A percentile compares a stretch with the other conserved stretches of the same genome.
phyloP scores from a whole-genome alignment of 30 jellyfish, hydroid and myxozoan species.

The Turritopsis rubra region DNA sequence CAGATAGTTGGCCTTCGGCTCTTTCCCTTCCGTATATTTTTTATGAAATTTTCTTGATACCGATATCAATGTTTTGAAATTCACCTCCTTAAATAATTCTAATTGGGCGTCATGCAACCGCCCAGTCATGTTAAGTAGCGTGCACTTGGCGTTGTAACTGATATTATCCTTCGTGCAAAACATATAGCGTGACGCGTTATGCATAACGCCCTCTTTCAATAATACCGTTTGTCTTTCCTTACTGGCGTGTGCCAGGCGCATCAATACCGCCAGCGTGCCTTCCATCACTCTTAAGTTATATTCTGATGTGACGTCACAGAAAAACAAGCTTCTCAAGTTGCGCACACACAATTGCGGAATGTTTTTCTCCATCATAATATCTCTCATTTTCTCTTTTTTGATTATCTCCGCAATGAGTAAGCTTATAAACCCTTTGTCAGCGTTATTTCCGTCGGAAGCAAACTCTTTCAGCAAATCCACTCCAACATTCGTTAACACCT shows the following conservation, averaged over 20 bases:
- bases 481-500: not conserved
- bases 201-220: not conserved
- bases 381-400: not conserved
- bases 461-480: not conserved
- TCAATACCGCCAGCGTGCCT: not conserved
- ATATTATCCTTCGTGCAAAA: not conserved
- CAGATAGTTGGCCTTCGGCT: not conserved
- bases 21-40: not conserved
- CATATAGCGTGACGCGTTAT: not conserved
- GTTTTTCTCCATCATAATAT: not conserved
- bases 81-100: not conserved
- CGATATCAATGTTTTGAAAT: not conserved
- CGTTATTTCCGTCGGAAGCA: slow-evolving; percentile 2
- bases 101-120: not conserved
- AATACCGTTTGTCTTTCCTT: not conserved
- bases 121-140: not conserved
- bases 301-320: not conserved
- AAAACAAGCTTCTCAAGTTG: not conserved
- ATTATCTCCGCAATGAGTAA: not conserved
- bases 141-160: not conserved
- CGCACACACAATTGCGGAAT: not conserved
- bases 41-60: not conserved
- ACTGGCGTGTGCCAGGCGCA: not conserved
- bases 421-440: not conserved
- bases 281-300: not conserved